Base-by-base conservation (phyloP, 2,888 invertebrate genomes). In the Dinocampus coccinellae region DNA sequence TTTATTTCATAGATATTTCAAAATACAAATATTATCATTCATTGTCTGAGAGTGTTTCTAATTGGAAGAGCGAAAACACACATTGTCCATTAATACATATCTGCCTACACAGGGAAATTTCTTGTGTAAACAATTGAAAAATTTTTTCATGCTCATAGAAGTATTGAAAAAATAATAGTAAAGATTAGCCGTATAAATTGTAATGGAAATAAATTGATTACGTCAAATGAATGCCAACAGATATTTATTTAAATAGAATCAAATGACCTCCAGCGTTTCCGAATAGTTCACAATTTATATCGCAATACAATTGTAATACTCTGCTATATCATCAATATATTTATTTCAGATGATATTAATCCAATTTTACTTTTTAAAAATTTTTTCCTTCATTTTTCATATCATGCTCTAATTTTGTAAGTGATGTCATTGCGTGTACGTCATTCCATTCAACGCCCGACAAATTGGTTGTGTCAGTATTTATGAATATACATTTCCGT, bases 371-470 rank as follows among this genome's bases (percentile, higher is more conserved):
- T 20, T 4, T 47, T 16, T 47, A 7, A 2, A 39, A 33, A 22
- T 58, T 47, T 24, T 58, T 26, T 66, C 42, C 20, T 24, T 1
- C 16, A 29, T 4, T 42, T 39, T 57, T 20, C 70, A 34, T n/a
- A 29, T n/a, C 16, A 47, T 64, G 10, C 52, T 39, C 64, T 69
- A 61, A 68, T 62, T 79, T 76, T 57, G 69, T 57, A 39, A 67
- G 64, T 80, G 81, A 83, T 72, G 75, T 81, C 81, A 80, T 70
- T 73, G 76, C 72, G 70, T 73, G 72, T 39, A 16, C 65, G 34
- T 62, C 57, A 68, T 71, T 77, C 68, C 72, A 78, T 73, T 47
- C 58, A 22, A 63, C 74, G 65, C 42, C 58, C 61, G 74, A 75
- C 76, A 79, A 81, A 81, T 82, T 78, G 77, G 78, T 78, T 72